Conservation (phyloP, 2,888 invertebrate species). For the Heteromurus nitidus region DNA sequence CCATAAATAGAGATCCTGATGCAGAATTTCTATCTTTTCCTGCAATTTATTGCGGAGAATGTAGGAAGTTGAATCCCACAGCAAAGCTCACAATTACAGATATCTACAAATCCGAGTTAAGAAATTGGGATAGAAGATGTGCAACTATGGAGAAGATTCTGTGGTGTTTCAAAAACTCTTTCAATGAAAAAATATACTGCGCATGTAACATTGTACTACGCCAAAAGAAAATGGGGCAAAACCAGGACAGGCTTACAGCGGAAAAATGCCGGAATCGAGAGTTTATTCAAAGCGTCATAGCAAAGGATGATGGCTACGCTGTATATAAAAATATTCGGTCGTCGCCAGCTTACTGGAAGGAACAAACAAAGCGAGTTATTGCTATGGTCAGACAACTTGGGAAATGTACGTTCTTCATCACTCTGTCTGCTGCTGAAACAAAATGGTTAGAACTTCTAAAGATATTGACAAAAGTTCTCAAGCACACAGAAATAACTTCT, state of each 20-base stretch:
- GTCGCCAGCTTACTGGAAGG: slow-evolving; percentile 58
- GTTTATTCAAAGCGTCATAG: slow-evolving; percentile 13
- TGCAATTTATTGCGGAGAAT: slow-evolving; percentile 28
- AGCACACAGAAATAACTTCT: background rate
- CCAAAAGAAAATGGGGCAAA: slow-evolving; percentile 25
- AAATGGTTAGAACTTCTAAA: slow-evolving; percentile 53
- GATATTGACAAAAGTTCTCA: slow-evolving; percentile 11
- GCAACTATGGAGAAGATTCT: slow-evolving; percentile 32
- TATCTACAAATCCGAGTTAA: slow-evolving; percentile 49
- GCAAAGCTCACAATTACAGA: slow-evolving; percentile 32
- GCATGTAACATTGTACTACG: slow-evolving; percentile 36
- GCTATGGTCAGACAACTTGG: slow-evolving; percentile 62
- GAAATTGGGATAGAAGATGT: slow-evolving; percentile 41
- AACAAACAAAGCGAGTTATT: slow-evolving; percentile 30
- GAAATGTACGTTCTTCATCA: slow-evolving; percentile 57
- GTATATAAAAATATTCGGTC: slow-evolving; percentile 45
- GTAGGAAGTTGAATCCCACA: background rate
- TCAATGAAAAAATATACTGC: slow-evolving; percentile 15
- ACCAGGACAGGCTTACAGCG: slow-evolving; percentile 38
- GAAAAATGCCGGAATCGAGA: background rate
- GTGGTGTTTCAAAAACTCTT: slow-evolving; percentile 26
- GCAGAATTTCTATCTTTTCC: slow-evolving; percentile 35
- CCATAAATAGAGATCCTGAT: slow-evolving; percentile 15
- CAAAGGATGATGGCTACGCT: slow-evolving; percentile 61
- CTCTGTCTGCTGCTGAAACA: slow-evolving; percentile 61